These are phyloP conservation scores for Regulus satrapa DNA, from an alignment of 2,113 vertebrate genomes.

Conservation along the genomic window DNA sequence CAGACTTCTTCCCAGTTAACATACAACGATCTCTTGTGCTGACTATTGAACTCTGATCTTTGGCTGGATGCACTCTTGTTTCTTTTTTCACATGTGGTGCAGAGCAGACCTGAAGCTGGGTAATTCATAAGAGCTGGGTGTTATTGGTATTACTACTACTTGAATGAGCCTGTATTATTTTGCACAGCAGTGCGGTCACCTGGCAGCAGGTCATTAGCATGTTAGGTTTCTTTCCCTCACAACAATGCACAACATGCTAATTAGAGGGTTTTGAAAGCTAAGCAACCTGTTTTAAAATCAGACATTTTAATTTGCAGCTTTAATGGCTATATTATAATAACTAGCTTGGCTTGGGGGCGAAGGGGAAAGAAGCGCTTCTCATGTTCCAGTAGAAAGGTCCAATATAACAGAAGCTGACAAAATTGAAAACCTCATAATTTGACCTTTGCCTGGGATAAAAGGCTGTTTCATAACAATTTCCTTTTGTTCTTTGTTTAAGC, in stretches of 20 bases:
- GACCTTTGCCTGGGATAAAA: conserved; percentile 87
- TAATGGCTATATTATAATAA: conserved; percentile 80
- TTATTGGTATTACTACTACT: conserved; percentile 24
- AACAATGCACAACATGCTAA: conserved; percentile 81
- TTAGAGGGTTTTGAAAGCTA: conserved; percentile 79
- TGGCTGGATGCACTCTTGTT: not conserved
- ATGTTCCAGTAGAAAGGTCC: conserved; percentile 70
- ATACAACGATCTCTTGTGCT: conserved; percentile 10
- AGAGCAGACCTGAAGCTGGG: conserved; percentile 26
- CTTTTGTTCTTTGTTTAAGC: conserved; percentile 86
- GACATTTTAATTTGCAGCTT: conserved; percentile 79
- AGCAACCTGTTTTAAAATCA: conserved; percentile 83
- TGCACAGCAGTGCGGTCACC: conserved; percentile 72
- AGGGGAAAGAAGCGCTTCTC: conserved; percentile 64
- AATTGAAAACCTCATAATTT: conserved; percentile 80
- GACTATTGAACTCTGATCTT: conserved; percentile 2
- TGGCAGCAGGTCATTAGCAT: conserved; percentile 79
- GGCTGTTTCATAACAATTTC: conserved; percentile 84
- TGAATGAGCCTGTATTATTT: conserved; percentile 68
- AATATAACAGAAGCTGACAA: conserved; percentile 76
- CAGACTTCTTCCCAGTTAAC: not conserved
- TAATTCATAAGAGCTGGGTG: conserved; percentile 51
- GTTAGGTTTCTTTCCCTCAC: conserved; percentile 73
- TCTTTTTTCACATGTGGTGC: conserved; percentile 22
- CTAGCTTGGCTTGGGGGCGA: conserved; percentile 68